Evolutionary conservation across 2,888 invertebrate genomes (phyloP).

Genomic region (Blastobasis adustella): DNA sequence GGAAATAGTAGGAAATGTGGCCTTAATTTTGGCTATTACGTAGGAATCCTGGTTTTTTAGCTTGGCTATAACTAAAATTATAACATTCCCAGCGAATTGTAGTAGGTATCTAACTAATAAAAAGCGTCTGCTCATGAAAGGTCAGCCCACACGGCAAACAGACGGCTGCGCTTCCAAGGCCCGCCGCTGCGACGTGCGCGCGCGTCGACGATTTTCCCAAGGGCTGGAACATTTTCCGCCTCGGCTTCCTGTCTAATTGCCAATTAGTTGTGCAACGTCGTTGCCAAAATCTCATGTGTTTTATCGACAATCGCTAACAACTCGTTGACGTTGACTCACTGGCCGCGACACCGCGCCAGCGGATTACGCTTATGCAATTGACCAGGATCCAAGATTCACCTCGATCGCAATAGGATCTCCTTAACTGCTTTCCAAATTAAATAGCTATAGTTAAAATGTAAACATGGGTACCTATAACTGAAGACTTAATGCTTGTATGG

Average conservation of each 20-base stretch:
- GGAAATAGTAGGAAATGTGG: too few species aligned
- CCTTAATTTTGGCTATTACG: not conserved
- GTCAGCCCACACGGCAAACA: slow-evolving; percentile 1
- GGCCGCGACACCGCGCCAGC: slow-evolving; percentile 32
- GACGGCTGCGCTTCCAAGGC: slow-evolving; percentile 21
- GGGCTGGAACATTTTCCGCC: slow-evolving; percentile 20
- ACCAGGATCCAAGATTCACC: slow-evolving; percentile 35
- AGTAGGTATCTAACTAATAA: too few species aligned
- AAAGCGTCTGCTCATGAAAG: too few species aligned
- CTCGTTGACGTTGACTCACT: slow-evolving; percentile 33
- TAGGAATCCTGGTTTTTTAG: slow-evolving; percentile 7
- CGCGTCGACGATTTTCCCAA: slow-evolving; percentile 13
- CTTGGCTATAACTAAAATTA: slow-evolving; percentile 3
- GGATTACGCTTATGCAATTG: slow-evolving; percentile 59
- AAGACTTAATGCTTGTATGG: not conserved
- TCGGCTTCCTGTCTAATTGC: slow-evolving; percentile 34
- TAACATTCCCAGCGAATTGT: too few species aligned
- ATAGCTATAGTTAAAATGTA: not conserved
- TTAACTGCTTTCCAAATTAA: too few species aligned
- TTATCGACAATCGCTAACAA: slow-evolving; percentile 39
- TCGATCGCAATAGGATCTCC: slow-evolving; percentile 12
- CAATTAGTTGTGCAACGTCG: slow-evolving; percentile 42
- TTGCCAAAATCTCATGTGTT: slow-evolving; percentile 47
- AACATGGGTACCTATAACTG: not conserved
- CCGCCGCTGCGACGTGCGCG: slow-evolving; percentile 5